phyloP scores from a whole-genome alignment of 2,888 invertebrate genomes.

The Lysandra coridon region DNA sequence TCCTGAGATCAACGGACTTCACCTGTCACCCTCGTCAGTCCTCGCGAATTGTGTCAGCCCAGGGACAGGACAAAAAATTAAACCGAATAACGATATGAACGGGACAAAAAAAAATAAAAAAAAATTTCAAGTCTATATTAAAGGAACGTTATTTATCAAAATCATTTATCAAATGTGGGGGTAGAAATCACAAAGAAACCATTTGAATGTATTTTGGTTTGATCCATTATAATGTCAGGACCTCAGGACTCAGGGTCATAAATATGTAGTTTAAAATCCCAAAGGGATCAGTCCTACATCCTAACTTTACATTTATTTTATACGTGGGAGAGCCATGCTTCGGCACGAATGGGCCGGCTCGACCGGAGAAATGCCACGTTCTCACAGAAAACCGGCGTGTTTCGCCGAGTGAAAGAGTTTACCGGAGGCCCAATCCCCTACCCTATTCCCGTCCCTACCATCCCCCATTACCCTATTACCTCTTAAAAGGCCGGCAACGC shows the following conservation, averaged over 20 bases:
- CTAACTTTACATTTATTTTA: too few species aligned
- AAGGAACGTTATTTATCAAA: background rate
- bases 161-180: background rate
- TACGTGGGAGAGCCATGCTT: too few species aligned
- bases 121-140: background rate
- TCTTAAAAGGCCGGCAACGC: too few species aligned
- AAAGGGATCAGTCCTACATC: background rate
- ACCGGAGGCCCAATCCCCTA: too few species aligned
- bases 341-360: too few species aligned
- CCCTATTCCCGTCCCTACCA: too few species aligned
- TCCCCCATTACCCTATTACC: too few species aligned
- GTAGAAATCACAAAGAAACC: background rate
- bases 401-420: too few species aligned
- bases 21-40: constrained; percentile 12
- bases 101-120: background rate
- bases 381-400: too few species aligned
- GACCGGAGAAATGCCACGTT: too few species aligned
- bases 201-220: background rate
- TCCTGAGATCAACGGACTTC: constrained; percentile 9
- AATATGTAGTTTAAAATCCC: background rate
- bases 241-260: background rate
- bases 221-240: background rate
- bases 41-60: constrained; percentile 16
- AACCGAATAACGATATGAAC: background rate
- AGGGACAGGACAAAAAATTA: background rate